Evolutionary conservation across 2,888 invertebrate genomes (phyloP).

Genomic region (Eudemis profundana): DNA sequence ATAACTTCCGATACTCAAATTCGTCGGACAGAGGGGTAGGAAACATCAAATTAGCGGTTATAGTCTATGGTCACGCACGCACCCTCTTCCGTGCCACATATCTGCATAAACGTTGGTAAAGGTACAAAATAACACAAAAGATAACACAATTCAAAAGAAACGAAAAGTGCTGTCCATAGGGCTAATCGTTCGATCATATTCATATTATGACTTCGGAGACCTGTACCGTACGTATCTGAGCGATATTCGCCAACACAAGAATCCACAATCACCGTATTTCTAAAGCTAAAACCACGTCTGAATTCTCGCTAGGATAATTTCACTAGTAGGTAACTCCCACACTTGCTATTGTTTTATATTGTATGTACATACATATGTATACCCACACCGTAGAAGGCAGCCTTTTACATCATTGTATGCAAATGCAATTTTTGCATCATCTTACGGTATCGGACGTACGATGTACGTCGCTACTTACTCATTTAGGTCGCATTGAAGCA

Average conservation of each 20-base stretch:
- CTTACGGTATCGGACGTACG: conserved; percentile 21
- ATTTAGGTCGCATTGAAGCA: conserved; percentile 9
- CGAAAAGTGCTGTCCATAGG: neutral
- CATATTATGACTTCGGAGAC: too few species aligned
- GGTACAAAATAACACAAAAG: too few species aligned
- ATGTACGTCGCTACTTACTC: neutral
- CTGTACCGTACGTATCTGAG: too few species aligned
- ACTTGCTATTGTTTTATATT: conserved; percentile 22
- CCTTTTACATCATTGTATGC: conserved; percentile 38
- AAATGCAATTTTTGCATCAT: conserved; percentile 37
- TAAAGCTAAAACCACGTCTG: too few species aligned
- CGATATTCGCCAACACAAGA: too few species aligned
- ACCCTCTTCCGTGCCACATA: neutral
- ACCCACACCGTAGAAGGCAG: conserved; percentile 27
- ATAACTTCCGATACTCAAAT: conserved; percentile 19
- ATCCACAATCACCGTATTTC: too few species aligned
- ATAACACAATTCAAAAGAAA: neutral
- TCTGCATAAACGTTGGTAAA: neutral
- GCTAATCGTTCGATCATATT: too few species aligned
- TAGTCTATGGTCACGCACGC: conserved; percentile 36
- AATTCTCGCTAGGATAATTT: conserved; percentile 17
- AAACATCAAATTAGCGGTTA: conserved; percentile 31
- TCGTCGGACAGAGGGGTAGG: conserved; percentile 3
- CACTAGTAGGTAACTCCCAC: conserved; percentile 16
- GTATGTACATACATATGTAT: conserved; percentile 19